Base-by-base conservation (phyloP, 2,113 vertebrate genomes). In the Prionailurus viverrinus region DNA sequence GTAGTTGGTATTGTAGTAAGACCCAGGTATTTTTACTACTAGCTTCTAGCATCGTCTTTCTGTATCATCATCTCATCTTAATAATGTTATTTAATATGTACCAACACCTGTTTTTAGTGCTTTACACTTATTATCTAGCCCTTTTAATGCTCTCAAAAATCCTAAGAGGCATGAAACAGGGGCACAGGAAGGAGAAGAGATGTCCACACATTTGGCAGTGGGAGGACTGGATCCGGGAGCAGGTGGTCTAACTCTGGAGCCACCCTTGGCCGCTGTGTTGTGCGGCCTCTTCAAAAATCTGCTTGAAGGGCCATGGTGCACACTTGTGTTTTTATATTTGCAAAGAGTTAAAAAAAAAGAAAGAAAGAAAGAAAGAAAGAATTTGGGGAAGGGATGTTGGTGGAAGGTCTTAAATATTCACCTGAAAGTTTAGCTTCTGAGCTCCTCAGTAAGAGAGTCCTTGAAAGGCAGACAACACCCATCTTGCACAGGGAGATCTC, bases 401-500 rank as follows among this genome's bases (percentile, higher is more conserved):
- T 33, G 1, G 39, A 82, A 88, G 76, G 3, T 68, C 36, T 86
- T 12, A 51, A 27, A n/a, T 61, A 21, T 45, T 68, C 18, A 27
- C 25, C 29, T 76, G 58, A 55, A 85, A 48, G 10, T 65, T 93
- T 48, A 66, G 45, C 14, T 89, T 66, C 25, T 15, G 41, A 66
- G 39, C 23, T 31, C 18, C 21, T 79, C 31, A 89, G 27, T 25
- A 18, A 65, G 36, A 78, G 23, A 63, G 45, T 21, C 45, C 14
- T 16, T 39, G 31, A 23, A 79, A 58, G 39, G 66, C 3, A 8
- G 61, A 21, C 6, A n/a, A 15, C 3, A 33, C 19, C 19, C 33
- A 55, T 12, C 5, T 18, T 65, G 39, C 48, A 71, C 0, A 13
- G 29, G 33, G 6, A 5, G 11, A 9, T 1, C 0, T 4, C 4